phyloP scores from a whole-genome alignment of 1,140 invertebrate species.

The Steinernema khuongi region DNA sequence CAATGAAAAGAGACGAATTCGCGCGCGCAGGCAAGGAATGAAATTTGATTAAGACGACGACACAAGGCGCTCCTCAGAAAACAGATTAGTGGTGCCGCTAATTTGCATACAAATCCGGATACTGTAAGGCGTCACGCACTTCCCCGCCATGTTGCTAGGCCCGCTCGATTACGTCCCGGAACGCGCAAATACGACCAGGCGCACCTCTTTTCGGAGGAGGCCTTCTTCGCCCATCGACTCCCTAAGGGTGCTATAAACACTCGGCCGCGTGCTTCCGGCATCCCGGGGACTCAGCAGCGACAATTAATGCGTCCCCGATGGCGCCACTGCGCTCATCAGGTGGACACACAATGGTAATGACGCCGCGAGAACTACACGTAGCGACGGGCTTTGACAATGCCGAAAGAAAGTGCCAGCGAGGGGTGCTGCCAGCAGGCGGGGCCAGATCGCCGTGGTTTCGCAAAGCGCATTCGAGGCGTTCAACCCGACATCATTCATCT shows the following conservation, averaged over 20 bases:
- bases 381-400: neutral
- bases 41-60: neutral
- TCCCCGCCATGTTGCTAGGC: too few species aligned
- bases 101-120: conserved; percentile 13
- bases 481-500: conserved; percentile 10
- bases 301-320: neutral
- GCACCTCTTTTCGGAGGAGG: neutral
- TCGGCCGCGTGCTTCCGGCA: neutral
- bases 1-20: neutral
- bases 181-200: too few species aligned
- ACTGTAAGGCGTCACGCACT: neutral
- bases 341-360: neutral
- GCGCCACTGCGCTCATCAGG: neutral
- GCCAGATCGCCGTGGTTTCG: neutral
- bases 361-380: neutral
- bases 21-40: neutral
- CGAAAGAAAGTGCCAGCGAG: neutral
- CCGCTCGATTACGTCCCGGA: too few species aligned
- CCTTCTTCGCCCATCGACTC: neutral
- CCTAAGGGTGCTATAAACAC: conserved; percentile 7
- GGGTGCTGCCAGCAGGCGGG: neutral
- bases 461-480: neutral
- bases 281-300: neutral
- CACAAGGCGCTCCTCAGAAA: neutral
- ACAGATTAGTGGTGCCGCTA: neutral